phyloP scores from a whole-genome alignment of 2,888 invertebrate species.

The Drosophila mimetica region DNA sequence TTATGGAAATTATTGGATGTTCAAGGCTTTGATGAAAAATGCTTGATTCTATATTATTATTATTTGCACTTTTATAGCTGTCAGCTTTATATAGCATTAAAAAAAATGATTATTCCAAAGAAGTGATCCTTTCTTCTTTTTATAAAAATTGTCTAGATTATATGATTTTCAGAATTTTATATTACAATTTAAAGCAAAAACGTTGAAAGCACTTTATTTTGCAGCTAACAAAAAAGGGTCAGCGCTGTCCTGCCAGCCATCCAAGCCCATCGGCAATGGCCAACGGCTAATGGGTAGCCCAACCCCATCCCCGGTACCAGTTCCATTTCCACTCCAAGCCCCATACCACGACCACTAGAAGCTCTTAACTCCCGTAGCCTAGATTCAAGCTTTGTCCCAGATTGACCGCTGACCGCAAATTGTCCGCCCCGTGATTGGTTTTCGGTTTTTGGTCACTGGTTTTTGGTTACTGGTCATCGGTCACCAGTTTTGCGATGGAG shows the following conservation, averaged over 20 bases:
- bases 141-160: no score
- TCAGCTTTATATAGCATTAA: no score
- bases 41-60: no score
- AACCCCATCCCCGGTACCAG: neutral
- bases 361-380: conserved; percentile 31
- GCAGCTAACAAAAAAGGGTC: neutral
- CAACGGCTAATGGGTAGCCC: conserved; percentile 6
- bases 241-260: conserved; percentile 1
- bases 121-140: no score
- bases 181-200: no score
- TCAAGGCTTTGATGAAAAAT: no score
- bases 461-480: neutral
- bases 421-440: conserved; percentile 20
- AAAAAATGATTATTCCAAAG: no score
- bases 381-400: conserved; percentile 42
- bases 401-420: conserved; percentile 41
- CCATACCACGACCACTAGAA: neutral
- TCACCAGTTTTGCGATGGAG: conserved; percentile 2
- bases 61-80: no score
- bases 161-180: no score
- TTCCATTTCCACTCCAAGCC: neutral
- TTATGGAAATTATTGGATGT: no score
- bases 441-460: conserved; percentile 2
- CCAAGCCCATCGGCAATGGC: conserved; percentile 14
- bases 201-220: conserved; percentile 7